Percentiles rank a stretch among this genome's conserved stretches.
These are phyloP conservation scores for Psittacula cyanocephala DNA, from an alignment of 2,113 vertebrate genomes.

Conservation along the genomic window DNA sequence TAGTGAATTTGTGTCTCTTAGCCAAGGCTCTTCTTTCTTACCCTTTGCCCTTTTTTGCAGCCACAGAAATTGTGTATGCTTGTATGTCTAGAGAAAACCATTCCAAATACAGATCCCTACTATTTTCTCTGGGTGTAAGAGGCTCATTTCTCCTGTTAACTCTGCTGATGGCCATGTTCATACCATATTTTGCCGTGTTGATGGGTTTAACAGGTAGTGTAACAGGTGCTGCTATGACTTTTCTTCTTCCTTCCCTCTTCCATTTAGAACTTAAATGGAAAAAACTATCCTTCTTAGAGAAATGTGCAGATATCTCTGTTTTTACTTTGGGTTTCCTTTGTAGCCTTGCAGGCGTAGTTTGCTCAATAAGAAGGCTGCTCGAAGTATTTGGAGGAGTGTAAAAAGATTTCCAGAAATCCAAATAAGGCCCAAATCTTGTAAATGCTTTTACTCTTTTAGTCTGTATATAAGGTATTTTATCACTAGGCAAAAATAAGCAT, in stretches of 20 bases:
- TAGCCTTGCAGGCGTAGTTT: conserved; percentile 76
- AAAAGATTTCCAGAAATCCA: not conserved
- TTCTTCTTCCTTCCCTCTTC: conserved; percentile 81
- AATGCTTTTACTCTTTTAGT: not conserved
- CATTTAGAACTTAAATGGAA: conserved; percentile 80
- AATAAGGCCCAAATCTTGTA: not conserved
- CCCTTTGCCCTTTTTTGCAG: conserved; percentile 81
- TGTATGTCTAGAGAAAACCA: conserved; percentile 51
- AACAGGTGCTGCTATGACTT: conserved; percentile 77
- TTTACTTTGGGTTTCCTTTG: conserved; percentile 78
- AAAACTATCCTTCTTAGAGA: conserved; percentile 63
- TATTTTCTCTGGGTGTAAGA: conserved; percentile 59
- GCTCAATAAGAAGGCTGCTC: conserved; percentile 75
- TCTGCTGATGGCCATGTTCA: conserved; percentile 75
- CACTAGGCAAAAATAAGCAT: not conserved
- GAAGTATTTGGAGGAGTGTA: conserved; percentile 46
- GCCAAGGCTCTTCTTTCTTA: conserved; percentile 81
- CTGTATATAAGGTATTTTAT: not conserved
- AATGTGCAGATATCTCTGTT: conserved; percentile 71
- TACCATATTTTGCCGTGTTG: conserved; percentile 78
- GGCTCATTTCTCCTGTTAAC: conserved; percentile 73
- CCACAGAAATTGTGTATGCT: conserved; percentile 74
- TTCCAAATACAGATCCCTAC: not conserved
- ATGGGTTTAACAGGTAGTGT: conserved; percentile 83
- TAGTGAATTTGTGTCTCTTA: conserved; percentile 80